Evolutionary conservation across 2,113 vertebrate genomes (phyloP).

Genomic region (Spermophilus dauricus): DNA sequence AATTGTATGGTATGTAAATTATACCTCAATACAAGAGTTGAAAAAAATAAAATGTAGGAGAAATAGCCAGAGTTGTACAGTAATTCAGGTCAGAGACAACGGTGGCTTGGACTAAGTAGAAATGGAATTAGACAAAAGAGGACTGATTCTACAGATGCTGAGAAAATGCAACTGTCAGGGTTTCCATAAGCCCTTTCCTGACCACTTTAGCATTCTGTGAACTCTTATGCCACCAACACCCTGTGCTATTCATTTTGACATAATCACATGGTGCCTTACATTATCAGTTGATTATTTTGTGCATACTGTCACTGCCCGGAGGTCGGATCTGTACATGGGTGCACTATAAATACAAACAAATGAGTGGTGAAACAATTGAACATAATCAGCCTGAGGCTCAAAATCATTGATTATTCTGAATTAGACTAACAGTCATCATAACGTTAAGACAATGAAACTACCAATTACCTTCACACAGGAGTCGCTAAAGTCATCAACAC

Average conservation of each 20-base stretch:
- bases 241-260: background rate
- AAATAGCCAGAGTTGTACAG: background rate
- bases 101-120: background rate
- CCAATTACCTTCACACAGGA: conserved; percentile 59
- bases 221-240: background rate
- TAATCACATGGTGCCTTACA: background rate
- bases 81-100: background rate
- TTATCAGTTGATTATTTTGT: background rate
- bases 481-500: conserved; percentile 5
- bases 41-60: background rate
- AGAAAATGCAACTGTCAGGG: background rate
- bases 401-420: conserved; percentile 44
- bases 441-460: conserved; percentile 57
- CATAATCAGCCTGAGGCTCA: conserved; percentile 41
- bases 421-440: conserved; percentile 54
- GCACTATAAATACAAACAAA: conserved; percentile 32
- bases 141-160: background rate
- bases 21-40: background rate
- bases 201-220: background rate
- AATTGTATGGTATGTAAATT: background rate
- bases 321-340: background rate
- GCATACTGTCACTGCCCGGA: background rate
- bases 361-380: background rate
- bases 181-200: background rate
- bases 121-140: background rate